These are phyloP conservation scores for Geococcyx californianus DNA, from an alignment of 2,113 vertebrate genomes.

Conservation along the genomic window DNA sequence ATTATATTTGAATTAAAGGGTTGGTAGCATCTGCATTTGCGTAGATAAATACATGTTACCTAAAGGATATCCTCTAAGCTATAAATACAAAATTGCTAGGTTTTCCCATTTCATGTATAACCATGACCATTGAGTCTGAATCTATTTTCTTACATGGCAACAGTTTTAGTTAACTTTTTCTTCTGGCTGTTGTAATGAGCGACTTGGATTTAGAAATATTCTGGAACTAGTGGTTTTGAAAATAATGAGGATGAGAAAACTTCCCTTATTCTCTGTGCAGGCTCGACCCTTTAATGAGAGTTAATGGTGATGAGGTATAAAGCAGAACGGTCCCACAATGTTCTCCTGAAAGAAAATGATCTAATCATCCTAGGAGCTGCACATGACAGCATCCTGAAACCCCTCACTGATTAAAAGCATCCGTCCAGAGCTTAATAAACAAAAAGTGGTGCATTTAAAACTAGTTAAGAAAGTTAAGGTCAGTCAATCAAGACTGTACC, in stretches of 20 bases:
- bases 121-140: fast-evolving
- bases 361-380: neutral
- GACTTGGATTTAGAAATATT: constrained; percentile 1
- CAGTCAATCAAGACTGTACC: neutral
- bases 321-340: neutral
- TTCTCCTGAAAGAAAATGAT: neutral
- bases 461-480: neutral
- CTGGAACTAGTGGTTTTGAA: neutral
- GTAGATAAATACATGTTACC: neutral
- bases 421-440: neutral
- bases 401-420: neutral
- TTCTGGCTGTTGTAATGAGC: neutral
- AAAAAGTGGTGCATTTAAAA: neutral
- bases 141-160: neutral
- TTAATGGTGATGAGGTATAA: constrained; percentile 10
- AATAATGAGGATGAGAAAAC: neutral
- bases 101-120: neutral
- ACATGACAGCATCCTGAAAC: neutral
- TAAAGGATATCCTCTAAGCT: neutral
- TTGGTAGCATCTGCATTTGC: neutral
- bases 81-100: neutral
- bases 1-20: neutral
- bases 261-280: neutral
- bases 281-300: neutral
- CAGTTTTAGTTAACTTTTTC: neutral